phyloP scores from a whole-genome alignment of 2,113 vertebrate species.

The Corvus hawaiiensis region DNA sequence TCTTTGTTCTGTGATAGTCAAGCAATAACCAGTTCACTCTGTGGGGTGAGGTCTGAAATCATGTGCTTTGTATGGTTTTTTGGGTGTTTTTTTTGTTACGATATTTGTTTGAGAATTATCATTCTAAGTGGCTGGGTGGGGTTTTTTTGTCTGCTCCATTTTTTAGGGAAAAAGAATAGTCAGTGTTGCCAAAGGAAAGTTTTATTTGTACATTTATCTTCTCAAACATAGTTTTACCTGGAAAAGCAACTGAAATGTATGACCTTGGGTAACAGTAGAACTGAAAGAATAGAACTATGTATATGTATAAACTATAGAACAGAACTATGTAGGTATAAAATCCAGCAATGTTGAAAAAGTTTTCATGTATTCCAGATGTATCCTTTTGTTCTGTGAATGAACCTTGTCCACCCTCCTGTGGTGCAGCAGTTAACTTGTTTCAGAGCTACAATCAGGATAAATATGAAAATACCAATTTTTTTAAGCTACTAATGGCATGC shows the following conservation, averaged over 20 bases:
- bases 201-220: neutral
- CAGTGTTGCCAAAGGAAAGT: neutral
- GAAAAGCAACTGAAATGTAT: neutral
- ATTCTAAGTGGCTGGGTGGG: neutral
- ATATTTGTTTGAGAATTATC: neutral
- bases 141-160: neutral
- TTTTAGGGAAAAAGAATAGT: neutral
- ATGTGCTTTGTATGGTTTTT: neutral
- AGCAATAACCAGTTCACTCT: neutral
- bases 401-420: neutral
- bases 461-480: neutral
- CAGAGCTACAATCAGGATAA: neutral
- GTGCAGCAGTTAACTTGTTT: neutral
- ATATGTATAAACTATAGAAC: neutral
- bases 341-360: neutral
- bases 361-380: neutral
- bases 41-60: neutral
- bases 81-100: neutral
- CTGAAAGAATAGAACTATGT: neutral
- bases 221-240: neutral
- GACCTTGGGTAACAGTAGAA: neutral
- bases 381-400: neutral
- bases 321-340: neutral
- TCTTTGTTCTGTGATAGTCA: neutral
- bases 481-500: constrained; percentile 44